Conservation (phyloP, 92 coral and sea anemone genomes). For the Galaxea fascicularis region DNA sequence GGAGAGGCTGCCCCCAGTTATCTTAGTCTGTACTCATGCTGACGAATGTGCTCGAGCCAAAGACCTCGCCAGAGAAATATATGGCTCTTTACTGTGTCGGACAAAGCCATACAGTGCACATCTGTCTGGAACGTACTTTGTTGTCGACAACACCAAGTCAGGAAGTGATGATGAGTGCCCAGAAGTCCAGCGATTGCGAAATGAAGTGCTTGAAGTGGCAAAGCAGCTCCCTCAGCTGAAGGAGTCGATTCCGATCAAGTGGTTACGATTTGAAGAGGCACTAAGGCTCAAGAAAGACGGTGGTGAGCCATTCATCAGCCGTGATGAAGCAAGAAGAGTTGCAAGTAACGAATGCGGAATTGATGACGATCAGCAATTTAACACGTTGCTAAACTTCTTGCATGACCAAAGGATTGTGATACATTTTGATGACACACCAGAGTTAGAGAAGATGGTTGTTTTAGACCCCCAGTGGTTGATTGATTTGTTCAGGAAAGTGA, state of each 20-base stretch:
- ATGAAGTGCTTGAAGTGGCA: slow-evolving; percentile 34
- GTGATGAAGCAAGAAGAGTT: slow-evolving; percentile 31
- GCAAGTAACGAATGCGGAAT: slow-evolving; percentile 33
- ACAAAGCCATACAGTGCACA: slow-evolving; percentile 15
- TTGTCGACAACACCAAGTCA: slow-evolving; percentile 64
- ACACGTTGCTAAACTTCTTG: slow-evolving; percentile 36
- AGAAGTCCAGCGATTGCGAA: slow-evolving; percentile 19
- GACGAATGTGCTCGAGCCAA: slow-evolving; percentile 17
- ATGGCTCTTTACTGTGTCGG: background rate
- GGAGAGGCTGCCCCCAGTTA: slow-evolving; percentile 41
- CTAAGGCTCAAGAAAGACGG: background rate
- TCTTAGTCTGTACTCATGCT: slow-evolving; percentile 65
- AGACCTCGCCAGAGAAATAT: slow-evolving; percentile 31
- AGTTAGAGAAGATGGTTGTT: slow-evolving; percentile 22
- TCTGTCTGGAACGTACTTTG: slow-evolving; percentile 18
- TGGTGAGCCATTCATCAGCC: slow-evolving; percentile 10
- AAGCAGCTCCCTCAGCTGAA: slow-evolving; percentile 9
- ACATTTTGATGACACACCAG: slow-evolving; percentile 37
- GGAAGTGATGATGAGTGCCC: slow-evolving; percentile 37
- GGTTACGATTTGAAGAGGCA: slow-evolving; percentile 52
- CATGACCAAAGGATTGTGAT: slow-evolving; percentile 64
- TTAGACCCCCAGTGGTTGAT: slow-evolving; percentile 68
- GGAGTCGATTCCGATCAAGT: slow-evolving; percentile 31
- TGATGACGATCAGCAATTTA: background rate
- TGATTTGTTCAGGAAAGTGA: slow-evolving; percentile 53